Evolutionary conservation across 2,888 invertebrate genomes (phyloP).

Genomic region (Acrobasis repandana): DNA sequence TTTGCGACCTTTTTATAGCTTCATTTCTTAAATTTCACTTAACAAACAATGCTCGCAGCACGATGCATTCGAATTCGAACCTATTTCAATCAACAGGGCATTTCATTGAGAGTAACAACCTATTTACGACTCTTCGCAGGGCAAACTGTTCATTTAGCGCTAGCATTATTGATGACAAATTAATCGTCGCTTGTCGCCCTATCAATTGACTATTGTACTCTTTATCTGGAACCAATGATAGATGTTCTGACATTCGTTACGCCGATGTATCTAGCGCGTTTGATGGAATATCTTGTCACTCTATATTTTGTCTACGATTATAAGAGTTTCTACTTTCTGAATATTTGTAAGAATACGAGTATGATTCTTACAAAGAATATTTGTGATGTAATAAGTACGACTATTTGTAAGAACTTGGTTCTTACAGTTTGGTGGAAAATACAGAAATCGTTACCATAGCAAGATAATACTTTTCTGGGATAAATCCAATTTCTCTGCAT

Average conservation of each 20-base stretch:
- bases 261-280: neutral
- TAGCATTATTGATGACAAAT: slow-evolving; percentile 16
- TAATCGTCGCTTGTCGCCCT: slow-evolving; percentile 14
- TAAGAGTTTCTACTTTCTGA: too few relatives aligned
- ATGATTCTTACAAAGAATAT: too few relatives aligned
- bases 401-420: too few relatives aligned
- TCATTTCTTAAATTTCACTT: neutral
- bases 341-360: too few relatives aligned
- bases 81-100: neutral
- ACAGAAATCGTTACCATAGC: too few relatives aligned
- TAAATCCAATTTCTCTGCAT: too few relatives aligned
- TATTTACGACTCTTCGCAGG: neutral
- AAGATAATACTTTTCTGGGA: too few relatives aligned
- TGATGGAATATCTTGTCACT: neutral
- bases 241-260: slow-evolving; percentile 6
- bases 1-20: neutral
- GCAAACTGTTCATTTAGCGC: neutral
- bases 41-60: neutral
- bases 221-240: slow-evolving; percentile 10
- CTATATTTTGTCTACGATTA: too few relatives aligned
- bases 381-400: too few relatives aligned
- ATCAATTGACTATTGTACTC: slow-evolving; percentile 11
- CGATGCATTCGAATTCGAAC: neutral
- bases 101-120: neutral
- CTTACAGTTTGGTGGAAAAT: too few relatives aligned